These are phyloP conservation scores for Myotis vivesi DNA, from an alignment of 2,797 vertebrate genomes.

Conservation along the genomic window DNA sequence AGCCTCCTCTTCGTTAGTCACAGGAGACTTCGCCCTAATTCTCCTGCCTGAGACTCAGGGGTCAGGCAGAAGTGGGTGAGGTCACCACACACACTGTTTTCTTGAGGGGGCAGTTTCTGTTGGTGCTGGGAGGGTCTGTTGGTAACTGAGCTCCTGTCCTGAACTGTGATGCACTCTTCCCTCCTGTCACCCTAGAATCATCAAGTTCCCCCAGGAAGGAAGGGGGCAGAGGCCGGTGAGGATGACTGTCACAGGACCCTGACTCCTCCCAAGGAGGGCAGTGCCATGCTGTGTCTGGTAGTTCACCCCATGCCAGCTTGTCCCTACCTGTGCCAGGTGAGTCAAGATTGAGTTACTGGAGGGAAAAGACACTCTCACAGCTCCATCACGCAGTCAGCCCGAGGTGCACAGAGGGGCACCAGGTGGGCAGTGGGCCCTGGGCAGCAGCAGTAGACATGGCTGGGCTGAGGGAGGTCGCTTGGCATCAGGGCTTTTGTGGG, in stretches of 20 bases:
- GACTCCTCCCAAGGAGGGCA: background rate
- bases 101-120: background rate
- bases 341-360: too few species aligned
- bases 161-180: background rate
- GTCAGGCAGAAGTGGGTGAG: background rate
- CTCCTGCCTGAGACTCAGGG: background rate
- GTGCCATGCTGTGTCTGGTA: background rate
- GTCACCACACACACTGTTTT: background rate
- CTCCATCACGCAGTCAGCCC: rapidly evolving
- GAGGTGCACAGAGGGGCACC: background rate
- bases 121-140: background rate
- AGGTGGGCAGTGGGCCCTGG: background rate
- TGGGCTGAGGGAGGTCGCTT: background rate
- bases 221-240: background rate
- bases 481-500: too few species aligned
- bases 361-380: background rate
- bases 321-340: background rate
- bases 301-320: background rate
- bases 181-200: background rate
- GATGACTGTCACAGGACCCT: rapidly evolving
- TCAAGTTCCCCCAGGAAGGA: background rate
- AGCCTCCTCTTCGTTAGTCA: background rate
- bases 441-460: background rate
- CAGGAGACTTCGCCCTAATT: too few species aligned
- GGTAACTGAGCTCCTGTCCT: background rate